phyloP scores from a whole-genome alignment of 2,888 invertebrate species.

The Autographa pulchrina region DNA sequence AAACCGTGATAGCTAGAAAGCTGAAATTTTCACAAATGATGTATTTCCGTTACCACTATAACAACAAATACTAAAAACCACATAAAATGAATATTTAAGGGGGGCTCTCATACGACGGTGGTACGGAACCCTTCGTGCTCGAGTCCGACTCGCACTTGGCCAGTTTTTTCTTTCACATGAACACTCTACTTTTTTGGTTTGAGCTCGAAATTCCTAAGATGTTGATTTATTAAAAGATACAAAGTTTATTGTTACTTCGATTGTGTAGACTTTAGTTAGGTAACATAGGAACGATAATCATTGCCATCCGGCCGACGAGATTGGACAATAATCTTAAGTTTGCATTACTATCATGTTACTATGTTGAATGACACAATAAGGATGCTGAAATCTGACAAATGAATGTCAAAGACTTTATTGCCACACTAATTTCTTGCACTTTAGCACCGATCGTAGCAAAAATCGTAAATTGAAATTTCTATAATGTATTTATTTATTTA shows the following conservation, averaged over 20 bases:
- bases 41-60: too few relatives aligned
- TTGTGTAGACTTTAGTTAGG: background rate
- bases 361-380: background rate
- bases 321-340: background rate
- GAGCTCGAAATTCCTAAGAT: background rate
- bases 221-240: background rate
- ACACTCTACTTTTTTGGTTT: constrained; percentile 14
- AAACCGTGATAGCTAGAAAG: too few relatives aligned
- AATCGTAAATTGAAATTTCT: background rate
- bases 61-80: too few relatives aligned
- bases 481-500: too few relatives aligned
- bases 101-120: too few relatives aligned
- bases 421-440: too few relatives aligned
- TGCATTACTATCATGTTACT: constrained; percentile 6
- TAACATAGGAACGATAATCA: constrained; percentile 5
- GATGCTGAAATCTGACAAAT: background rate
- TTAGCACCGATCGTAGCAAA: too few relatives aligned
- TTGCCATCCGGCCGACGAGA: background rate
- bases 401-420: background rate
- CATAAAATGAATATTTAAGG: too few relatives aligned
- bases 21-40: too few relatives aligned
- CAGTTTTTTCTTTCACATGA: constrained; percentile 30
- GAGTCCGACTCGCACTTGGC: too few relatives aligned
- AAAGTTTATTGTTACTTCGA: constrained; percentile 1
- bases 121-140: too few relatives aligned